phyloP scores from a whole-genome alignment of 2,888 invertebrate genomes.

The Myathropa florea region DNA sequence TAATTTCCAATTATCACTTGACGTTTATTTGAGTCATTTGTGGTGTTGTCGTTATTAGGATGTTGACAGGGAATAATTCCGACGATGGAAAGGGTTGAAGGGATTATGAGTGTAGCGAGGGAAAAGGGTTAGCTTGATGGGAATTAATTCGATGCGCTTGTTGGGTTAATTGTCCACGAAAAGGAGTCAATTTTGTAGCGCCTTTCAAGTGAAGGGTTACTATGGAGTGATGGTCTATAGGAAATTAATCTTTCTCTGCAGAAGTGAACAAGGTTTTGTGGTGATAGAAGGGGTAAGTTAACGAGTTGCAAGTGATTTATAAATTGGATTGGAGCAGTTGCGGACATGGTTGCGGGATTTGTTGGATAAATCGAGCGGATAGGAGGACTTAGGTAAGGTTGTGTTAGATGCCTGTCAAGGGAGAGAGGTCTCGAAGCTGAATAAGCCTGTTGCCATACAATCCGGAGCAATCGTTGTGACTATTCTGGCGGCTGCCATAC shows the following conservation, averaged over 20 bases:
- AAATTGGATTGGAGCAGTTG: not conserved
- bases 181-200: not conserved
- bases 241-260: not conserved
- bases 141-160: not conserved
- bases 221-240: not conserved
- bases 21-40: constrained; percentile 46
- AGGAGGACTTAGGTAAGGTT: too few species aligned
- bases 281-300: not conserved
- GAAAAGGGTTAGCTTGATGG: constrained; percentile 4
- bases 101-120: constrained; percentile 20
- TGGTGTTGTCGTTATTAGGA: constrained; percentile 49
- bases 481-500: too few species aligned
- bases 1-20: constrained; percentile 57
- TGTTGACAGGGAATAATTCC: constrained; percentile 33
- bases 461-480: too few species aligned
- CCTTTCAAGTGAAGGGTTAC: not conserved
- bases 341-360: not conserved
- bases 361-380: too few species aligned
- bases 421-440: too few species aligned
- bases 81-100: constrained; percentile 24
- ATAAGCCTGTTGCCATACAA: too few species aligned
- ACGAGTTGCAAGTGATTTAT: not conserved
- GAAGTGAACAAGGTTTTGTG: not conserved
- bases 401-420: too few species aligned
- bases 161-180: not conserved